These are phyloP conservation scores for Cephus runcator DNA, from an alignment of 2,888 invertebrate genomes.

Conservation along the genomic window DNA sequence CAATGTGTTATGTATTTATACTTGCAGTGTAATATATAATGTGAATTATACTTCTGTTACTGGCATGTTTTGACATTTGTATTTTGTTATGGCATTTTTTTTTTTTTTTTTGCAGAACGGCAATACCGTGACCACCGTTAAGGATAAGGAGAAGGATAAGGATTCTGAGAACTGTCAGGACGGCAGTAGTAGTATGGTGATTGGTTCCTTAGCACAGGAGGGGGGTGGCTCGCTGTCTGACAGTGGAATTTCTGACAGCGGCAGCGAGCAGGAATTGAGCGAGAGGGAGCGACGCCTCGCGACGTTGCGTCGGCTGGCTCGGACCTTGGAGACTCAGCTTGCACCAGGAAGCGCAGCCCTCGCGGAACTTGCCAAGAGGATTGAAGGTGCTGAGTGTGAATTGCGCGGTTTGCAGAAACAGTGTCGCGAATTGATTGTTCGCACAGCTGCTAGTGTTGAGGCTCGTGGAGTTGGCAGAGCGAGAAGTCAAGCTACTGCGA, in stretches of 20 bases:
- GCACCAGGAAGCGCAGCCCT: constrained; percentile 76
- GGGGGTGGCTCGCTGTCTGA: constrained; percentile 79
- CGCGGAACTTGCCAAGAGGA: constrained; percentile 74
- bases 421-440: constrained; percentile 74
- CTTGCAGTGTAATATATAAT: no score
- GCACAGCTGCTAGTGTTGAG: constrained; percentile 68
- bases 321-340: constrained; percentile 75
- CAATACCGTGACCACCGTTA: constrained; percentile 21
- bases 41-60: no score
- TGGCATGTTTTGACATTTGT: not conserved
- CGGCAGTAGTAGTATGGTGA: constrained; percentile 38
- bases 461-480: constrained; percentile 42
- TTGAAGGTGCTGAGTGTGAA: constrained; percentile 79
- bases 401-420: constrained; percentile 76
- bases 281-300: constrained; percentile 76
- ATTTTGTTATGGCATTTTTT: not conserved
- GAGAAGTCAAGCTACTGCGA: constrained; percentile 25
- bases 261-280: constrained; percentile 74
- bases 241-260: constrained; percentile 83
- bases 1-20: no score
- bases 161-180: constrained; percentile 13
- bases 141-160: constrained; percentile 21
- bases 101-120: constrained; percentile 41
- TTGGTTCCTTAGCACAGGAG: constrained; percentile 54
- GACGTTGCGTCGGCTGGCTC: constrained; percentile 75